Percentiles rank a stretch among this genome's conserved stretches.
Conservation (phyloP, 1,140 invertebrate species). For the Cydia amplana region DNA sequence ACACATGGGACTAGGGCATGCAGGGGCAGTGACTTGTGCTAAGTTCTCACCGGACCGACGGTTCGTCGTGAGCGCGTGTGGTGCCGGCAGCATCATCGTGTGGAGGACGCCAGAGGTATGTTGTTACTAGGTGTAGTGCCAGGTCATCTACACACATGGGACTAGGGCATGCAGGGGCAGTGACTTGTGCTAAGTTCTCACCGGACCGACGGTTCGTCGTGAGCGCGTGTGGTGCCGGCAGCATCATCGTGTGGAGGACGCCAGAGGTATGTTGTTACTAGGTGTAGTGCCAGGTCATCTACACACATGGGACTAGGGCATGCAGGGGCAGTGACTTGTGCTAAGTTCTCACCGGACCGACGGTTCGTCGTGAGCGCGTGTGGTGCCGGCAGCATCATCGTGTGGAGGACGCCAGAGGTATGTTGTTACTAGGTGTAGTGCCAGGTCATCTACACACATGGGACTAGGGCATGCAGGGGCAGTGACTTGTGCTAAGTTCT, state of each 20-base stretch:
- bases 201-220: slow-evolving; percentile 86
- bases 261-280: slow-evolving; percentile 69
- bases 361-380: slow-evolving; percentile 87
- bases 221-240: slow-evolving; percentile 88
- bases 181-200: slow-evolving; percentile 87
- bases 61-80: slow-evolving; percentile 86
- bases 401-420: slow-evolving; percentile 87
- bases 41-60: slow-evolving; percentile 87
- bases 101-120: slow-evolving; percentile 85
- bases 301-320: slow-evolving; percentile 90
- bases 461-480: slow-evolving; percentile 90
- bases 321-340: slow-evolving; percentile 87
- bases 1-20: slow-evolving; percentile 90
- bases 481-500: slow-evolving; percentile 86
- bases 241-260: slow-evolving; percentile 90
- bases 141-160: slow-evolving; percentile 89
- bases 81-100: slow-evolving; percentile 90
- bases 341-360: slow-evolving; percentile 87
- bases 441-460: slow-evolving; percentile 86
- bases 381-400: slow-evolving; percentile 89
- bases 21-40: slow-evolving; percentile 86
- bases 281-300: slow-evolving; percentile 83
- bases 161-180: slow-evolving; percentile 88
- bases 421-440: slow-evolving; percentile 68
- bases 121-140: slow-evolving; percentile 71